Evolutionary conservation across 2,113 vertebrate genomes (phyloP).

Genomic region (Athene cunicularia): DNA sequence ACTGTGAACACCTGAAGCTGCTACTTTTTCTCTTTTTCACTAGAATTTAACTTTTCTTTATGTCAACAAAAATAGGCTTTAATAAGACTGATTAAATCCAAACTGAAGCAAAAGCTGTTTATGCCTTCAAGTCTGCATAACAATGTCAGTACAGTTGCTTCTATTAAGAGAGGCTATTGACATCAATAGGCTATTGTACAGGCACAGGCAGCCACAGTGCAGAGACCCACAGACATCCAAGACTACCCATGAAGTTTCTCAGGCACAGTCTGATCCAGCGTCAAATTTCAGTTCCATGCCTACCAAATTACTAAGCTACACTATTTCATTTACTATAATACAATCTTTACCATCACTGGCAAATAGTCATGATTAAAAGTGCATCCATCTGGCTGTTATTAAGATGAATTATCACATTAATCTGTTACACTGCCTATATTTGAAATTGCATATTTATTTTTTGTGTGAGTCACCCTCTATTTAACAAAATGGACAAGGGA

Average conservation of each 20-base stretch:
- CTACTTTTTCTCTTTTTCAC: background rate
- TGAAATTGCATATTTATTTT: background rate
- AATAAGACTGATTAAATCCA: background rate
- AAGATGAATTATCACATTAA: constrained; percentile 33
- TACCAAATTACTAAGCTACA: background rate
- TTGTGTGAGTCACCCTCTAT: background rate
- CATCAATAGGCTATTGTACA: background rate
- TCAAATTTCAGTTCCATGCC: background rate
- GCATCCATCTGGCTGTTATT: background rate
- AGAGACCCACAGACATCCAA: background rate
- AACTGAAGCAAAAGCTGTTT: background rate
- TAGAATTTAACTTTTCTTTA: background rate
- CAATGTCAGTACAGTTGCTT: background rate
- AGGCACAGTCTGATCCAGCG: background rate
- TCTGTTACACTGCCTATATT: constrained; percentile 3
- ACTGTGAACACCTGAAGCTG: background rate
- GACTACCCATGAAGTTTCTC: background rate
- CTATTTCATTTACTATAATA: background rate
- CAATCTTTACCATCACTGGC: background rate
- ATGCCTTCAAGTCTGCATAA: background rate
- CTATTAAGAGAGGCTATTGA: background rate
- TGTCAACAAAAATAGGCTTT: background rate
- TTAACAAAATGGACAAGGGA: constrained; percentile 19
- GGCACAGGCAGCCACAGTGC: background rate
- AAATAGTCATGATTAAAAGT: constrained; percentile 31